These are phyloP conservation scores for Hirtodrosophila alboralis DNA, from an alignment of 2,888 invertebrate species.

Conservation along the genomic window DNA sequence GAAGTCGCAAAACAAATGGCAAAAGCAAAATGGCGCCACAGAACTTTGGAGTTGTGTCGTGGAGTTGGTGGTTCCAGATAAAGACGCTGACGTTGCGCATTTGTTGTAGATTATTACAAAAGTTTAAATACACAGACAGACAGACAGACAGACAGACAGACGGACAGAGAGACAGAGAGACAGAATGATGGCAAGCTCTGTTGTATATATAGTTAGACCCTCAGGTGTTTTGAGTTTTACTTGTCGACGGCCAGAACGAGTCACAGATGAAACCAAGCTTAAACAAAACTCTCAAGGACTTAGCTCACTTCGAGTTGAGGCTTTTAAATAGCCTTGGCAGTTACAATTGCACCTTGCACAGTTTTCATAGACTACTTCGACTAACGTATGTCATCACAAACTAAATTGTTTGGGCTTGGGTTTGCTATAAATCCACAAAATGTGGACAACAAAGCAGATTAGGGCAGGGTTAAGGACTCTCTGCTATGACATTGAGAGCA, in stretches of 20 bases:
- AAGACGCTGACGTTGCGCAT: conserved; percentile 74
- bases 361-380: conserved; percentile 38
- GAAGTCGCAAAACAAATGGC: conserved; percentile 73
- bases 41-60: conserved; percentile 55
- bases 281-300: conserved; percentile 38
- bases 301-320: conserved; percentile 46
- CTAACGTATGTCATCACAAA: conserved; percentile 46
- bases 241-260: conserved; percentile 40
- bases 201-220: conserved; percentile 31
- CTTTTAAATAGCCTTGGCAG: conserved; percentile 66
- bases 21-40: conserved; percentile 71
- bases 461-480: background rate
- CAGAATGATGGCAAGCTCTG: conserved; percentile 24
- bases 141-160: too few species aligned
- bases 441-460: conserved; percentile 1
- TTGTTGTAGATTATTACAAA: conserved; percentile 76
- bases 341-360: conserved; percentile 58
- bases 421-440: conserved; percentile 13
- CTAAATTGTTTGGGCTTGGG: conserved; percentile 53
- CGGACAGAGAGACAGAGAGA: too few species aligned
- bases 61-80: conserved; percentile 25
- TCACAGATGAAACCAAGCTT: conserved; percentile 29
- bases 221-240: conserved; percentile 66
- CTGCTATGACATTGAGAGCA: conserved; percentile 1
- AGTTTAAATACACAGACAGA: conserved; percentile 72